Conservation (phyloP, 1,140 invertebrate genomes). For the Belonocnema kinseyi region DNA sequence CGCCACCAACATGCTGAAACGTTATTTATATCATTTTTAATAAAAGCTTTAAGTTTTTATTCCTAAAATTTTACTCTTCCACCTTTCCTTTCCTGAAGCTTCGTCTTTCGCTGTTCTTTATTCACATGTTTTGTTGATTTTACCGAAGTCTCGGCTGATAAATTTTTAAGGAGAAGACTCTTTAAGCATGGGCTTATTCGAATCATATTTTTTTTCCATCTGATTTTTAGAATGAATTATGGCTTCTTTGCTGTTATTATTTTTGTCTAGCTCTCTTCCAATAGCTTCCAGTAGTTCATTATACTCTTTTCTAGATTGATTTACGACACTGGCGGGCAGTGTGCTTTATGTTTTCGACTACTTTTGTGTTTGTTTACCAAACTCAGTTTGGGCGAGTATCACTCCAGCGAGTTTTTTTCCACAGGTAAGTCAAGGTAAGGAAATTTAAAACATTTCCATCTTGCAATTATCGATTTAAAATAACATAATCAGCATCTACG, state of each 20-base stretch:
- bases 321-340: constrained; percentile 86
- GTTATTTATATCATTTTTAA: not conserved
- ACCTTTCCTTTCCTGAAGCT: constrained; percentile 44
- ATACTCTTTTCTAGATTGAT: constrained; percentile 84
- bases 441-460: no score
- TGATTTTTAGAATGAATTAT: constrained; percentile 77
- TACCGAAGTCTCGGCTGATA: not conserved
- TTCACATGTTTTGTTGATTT: not conserved
- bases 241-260: constrained; percentile 75
- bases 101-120: not conserved
- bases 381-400: constrained; percentile 72
- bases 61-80: constrained; percentile 61
- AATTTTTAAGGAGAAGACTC: constrained; percentile 52
- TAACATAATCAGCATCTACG: no score
- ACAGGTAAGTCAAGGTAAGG: no score
- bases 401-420: no score
- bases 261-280: constrained; percentile 84
- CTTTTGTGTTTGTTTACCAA: constrained; percentile 77
- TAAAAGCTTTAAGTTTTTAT: not conserved
- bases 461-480: no score
- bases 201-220: constrained; percentile 71
- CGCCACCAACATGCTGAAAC: no score
- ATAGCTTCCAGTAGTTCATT: constrained; percentile 93
- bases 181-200: constrained; percentile 56
- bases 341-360: constrained; percentile 92